Conservation (phyloP, 1,140 invertebrate genomes). For the Eulimnadia texana region DNA sequence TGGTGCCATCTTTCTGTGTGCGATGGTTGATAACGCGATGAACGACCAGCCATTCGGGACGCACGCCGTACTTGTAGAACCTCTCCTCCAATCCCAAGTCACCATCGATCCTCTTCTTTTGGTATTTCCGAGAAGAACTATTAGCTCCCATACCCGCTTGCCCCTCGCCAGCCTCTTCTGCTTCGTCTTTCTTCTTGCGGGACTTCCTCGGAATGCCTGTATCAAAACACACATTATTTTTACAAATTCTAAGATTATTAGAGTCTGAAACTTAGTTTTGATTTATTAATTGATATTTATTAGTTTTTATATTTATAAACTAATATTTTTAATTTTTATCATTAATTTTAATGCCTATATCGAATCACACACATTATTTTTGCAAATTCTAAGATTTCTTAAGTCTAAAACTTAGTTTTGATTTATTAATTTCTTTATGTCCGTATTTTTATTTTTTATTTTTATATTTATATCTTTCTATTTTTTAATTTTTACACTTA, state of each 20-base stretch:
- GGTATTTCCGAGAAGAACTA: conserved; percentile 36
- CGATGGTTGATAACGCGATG: conserved; percentile 87
- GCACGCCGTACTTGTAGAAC: conserved; percentile 43
- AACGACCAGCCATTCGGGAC: conserved; percentile 94
- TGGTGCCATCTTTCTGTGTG: conserved; percentile 64
- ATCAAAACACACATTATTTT: too few relatives aligned
- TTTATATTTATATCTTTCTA: too few relatives aligned
- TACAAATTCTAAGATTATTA: too few relatives aligned
- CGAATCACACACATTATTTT: too few relatives aligned
- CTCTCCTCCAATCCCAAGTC: conserved; percentile 7
- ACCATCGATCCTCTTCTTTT: conserved; percentile 16
- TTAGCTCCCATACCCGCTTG: not conserved
- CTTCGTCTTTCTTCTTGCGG: not conserved
- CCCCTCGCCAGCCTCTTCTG: not conserved
- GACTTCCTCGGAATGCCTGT: not conserved
- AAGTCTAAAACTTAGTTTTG: too few relatives aligned
- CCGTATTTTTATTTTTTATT: not conserved
- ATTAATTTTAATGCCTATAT: too few relatives aligned
- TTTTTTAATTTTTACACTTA: too few relatives aligned
- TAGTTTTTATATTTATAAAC: too few relatives aligned
- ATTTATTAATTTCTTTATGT: not conserved
- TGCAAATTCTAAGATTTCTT: too few relatives aligned
- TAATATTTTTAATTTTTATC: too few relatives aligned
- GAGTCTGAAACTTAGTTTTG: too few relatives aligned
- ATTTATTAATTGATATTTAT: too few relatives aligned